phyloP scores from a whole-genome alignment of 2,113 vertebrate species.

The Globicephala melas region DNA sequence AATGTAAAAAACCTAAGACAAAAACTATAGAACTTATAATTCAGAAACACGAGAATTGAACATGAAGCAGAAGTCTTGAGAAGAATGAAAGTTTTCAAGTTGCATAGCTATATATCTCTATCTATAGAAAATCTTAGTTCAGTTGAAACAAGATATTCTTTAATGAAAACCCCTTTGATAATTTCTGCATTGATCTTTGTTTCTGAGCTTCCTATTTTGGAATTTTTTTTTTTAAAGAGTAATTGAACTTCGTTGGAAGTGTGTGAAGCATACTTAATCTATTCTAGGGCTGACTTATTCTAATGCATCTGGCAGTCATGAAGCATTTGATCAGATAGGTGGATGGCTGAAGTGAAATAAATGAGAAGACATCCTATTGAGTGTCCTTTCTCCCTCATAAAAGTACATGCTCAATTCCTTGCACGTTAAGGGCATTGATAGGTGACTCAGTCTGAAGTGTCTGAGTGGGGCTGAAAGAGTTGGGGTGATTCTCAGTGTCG shows the following conservation, averaged over 20 bases:
- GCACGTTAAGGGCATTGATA: not conserved
- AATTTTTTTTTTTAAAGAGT: not conserved
- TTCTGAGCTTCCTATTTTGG: conserved; percentile 38
- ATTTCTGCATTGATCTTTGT: conserved; percentile 38
- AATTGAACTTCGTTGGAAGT: not conserved
- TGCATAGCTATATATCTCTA: not conserved
- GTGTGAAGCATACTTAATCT: not conserved
- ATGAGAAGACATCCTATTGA: not conserved
- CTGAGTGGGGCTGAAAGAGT: not conserved
- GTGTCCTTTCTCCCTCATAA: not conserved
- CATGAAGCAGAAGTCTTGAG: not conserved
- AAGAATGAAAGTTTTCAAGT: not conserved
- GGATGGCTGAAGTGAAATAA: not conserved
- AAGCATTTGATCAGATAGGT: not conserved
- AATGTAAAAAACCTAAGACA: not conserved
- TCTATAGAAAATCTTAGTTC: not conserved
- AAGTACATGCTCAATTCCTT: not conserved
- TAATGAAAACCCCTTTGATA: conserved; percentile 40
- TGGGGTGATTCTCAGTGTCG: too few species aligned
- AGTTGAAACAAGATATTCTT: not conserved
- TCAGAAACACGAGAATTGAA: not conserved
- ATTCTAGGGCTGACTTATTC: not conserved
- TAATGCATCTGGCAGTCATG: not conserved
- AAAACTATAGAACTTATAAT: not conserved
- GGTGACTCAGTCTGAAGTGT: not conserved